Evolutionary conservation across 2,888 invertebrate species (phyloP).

Genomic region (Pycnomerus fuliginosus): DNA sequence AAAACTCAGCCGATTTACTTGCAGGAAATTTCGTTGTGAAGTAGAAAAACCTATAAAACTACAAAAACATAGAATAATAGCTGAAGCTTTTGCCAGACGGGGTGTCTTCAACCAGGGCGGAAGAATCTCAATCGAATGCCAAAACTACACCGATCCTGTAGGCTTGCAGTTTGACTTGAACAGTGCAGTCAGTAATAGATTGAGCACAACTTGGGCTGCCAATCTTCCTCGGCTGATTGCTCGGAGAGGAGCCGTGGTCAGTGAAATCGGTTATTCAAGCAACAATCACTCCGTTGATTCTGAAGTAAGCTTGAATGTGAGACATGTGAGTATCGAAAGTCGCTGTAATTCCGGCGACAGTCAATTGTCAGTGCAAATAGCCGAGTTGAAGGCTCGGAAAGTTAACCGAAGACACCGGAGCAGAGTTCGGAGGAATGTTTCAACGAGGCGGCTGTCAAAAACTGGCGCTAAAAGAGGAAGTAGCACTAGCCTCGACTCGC

Average conservation of each 20-base stretch:
- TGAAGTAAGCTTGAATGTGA: slow-evolving; percentile 69
- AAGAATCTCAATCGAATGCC: slow-evolving; percentile 82
- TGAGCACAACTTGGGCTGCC: slow-evolving; percentile 91
- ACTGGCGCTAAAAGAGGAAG: slow-evolving; percentile 55
- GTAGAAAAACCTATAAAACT: slow-evolving; percentile 67
- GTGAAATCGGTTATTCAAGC: slow-evolving; percentile 58
- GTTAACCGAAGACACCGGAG: slow-evolving; percentile 51
- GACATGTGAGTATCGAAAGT: slow-evolving; percentile 83
- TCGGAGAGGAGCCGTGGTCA: slow-evolving; percentile 78
- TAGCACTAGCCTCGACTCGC: slow-evolving; percentile 80
- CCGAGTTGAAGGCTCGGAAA: slow-evolving; percentile 76
- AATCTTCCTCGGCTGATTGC: slow-evolving; percentile 84
- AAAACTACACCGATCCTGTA: slow-evolving; percentile 89
- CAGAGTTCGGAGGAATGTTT: slow-evolving; percentile 39
- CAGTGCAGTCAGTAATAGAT: slow-evolving; percentile 73
- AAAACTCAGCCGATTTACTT: slow-evolving; percentile 28
- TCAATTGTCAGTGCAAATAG: slow-evolving; percentile 80
- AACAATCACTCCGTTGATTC: slow-evolving; percentile 60
- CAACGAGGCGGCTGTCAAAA: slow-evolving; percentile 38
- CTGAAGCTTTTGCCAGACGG: slow-evolving; percentile 85
- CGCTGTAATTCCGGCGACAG: slow-evolving; percentile 86
- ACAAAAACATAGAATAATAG: slow-evolving; percentile 87
- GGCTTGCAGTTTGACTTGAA: slow-evolving; percentile 74
- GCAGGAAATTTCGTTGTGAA: slow-evolving; percentile 72
- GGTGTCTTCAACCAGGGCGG: slow-evolving; percentile 83